Evolutionary conservation across 2,113 vertebrate species (phyloP).

Genomic region (Leucopsar rothschildi): DNA sequence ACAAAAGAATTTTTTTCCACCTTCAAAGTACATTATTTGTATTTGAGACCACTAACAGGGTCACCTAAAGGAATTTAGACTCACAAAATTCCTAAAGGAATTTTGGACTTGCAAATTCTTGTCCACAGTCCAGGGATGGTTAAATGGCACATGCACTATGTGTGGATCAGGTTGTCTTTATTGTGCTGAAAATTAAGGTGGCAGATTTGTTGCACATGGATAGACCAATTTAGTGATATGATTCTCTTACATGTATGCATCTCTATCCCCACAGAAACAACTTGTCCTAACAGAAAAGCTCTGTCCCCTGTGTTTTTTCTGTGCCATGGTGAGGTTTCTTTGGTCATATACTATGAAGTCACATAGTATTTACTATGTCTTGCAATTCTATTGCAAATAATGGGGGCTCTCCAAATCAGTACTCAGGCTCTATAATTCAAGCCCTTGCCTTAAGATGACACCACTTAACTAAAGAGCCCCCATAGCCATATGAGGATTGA

Average conservation of each 20-base stretch:
- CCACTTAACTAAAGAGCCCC: background rate
- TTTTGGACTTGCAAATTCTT: background rate
- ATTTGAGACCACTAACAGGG: background rate
- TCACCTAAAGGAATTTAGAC: background rate
- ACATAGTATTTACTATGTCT: background rate
- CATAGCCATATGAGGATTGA: background rate
- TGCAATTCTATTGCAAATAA: background rate
- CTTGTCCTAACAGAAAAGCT: background rate
- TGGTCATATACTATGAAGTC: background rate
- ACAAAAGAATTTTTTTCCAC: background rate
- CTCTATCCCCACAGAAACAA: background rate
- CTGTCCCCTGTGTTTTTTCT: background rate
- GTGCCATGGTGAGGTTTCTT: background rate
- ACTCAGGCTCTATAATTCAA: background rate
- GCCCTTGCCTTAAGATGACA: background rate
- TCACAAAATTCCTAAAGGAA: background rate
- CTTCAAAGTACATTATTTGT: background rate
- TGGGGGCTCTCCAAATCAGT: background rate
- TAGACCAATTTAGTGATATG: background rate
- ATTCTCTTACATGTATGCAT: background rate
- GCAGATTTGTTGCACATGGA: background rate
- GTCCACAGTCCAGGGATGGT: fast-evolving
- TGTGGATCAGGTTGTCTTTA: background rate
- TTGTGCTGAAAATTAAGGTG: fast-evolving
- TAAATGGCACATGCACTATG: fast-evolving